These are phyloP conservation scores for Carettochelys insculpta DNA, from an alignment of 2,113 vertebrate genomes.

Conservation along the genomic window DNA sequence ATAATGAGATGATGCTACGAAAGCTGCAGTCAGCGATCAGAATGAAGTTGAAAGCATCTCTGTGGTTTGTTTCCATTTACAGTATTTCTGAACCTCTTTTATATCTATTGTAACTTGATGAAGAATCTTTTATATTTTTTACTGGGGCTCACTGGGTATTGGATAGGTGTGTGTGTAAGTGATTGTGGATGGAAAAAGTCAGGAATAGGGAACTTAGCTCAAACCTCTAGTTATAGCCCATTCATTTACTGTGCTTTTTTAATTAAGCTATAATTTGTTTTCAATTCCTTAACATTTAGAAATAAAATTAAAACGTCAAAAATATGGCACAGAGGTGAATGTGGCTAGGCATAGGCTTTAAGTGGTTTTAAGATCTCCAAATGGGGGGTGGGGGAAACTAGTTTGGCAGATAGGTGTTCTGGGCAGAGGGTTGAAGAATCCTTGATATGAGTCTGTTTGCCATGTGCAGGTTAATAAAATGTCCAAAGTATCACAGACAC, in stretches of 20 bases:
- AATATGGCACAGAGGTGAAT: not conserved
- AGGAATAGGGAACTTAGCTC: not conserved
- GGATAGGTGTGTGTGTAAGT: not conserved
- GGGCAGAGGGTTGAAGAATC: not conserved
- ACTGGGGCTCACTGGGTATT: not conserved
- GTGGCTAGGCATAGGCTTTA: not conserved
- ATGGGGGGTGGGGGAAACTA: not conserved
- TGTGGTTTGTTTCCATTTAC: not conserved
- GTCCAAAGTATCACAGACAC: not conserved
- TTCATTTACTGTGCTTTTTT: not conserved
- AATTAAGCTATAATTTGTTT: not conserved
- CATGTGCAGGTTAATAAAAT: not conserved
- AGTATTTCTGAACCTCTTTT: not conserved
- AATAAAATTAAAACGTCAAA: not conserved
- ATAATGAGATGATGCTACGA: not conserved
- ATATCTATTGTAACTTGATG: not conserved
- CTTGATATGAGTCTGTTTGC: not conserved
- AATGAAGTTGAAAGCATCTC: not conserved
- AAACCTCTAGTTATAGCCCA: not conserved
- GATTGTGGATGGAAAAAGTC: not conserved
- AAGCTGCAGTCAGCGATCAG: accelerated
- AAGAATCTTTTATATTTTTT: not conserved
- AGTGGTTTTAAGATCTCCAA: not conserved
- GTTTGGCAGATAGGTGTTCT: not conserved
- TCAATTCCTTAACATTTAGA: not conserved